A percentile compares a stretch with the other conserved stretches of the same genome.
Conservation (phyloP, 2,888 invertebrate genomes). For the Steromphala cineraria region DNA sequence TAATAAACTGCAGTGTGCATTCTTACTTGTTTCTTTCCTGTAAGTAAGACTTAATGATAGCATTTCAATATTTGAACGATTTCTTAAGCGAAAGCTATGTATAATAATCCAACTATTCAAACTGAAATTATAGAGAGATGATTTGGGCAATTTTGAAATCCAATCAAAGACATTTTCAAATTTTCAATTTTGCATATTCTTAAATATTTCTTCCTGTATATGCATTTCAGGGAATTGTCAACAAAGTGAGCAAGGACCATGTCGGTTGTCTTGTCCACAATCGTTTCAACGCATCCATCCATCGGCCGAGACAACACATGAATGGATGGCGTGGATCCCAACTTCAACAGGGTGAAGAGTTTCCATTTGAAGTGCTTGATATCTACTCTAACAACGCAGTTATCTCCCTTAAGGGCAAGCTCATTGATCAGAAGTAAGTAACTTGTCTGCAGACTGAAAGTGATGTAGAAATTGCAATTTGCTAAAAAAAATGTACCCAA, state of each 20-base stretch:
- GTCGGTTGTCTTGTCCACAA: slow-evolving; percentile 83
- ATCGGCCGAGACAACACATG: slow-evolving; percentile 78
- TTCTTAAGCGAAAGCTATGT: too few relatives aligned
- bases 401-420: slow-evolving; percentile 49
- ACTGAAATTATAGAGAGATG: too few relatives aligned
- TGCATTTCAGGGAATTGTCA: slow-evolving; percentile 79
- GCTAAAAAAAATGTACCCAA: too few relatives aligned
- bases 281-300: slow-evolving; percentile 84
- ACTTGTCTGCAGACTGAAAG: background rate
- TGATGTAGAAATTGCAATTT: background rate
- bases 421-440: slow-evolving; percentile 24
- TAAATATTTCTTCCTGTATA: too few relatives aligned
- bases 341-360: slow-evolving; percentile 80
- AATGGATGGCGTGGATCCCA: slow-evolving; percentile 80
- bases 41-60: too few relatives aligned
- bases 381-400: slow-evolving; percentile 75
- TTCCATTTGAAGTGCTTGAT: slow-evolving; percentile 80
- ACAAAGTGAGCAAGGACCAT: slow-evolving; percentile 82
- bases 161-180: too few relatives aligned
- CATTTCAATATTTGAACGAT: too few relatives aligned
- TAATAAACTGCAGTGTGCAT: too few relatives aligned
- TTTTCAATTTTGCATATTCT: too few relatives aligned
- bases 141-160: too few relatives aligned
- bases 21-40: too few relatives aligned
- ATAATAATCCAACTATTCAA: too few relatives aligned